Percentiles rank a stretch among this genome's conserved stretches.
Conservation (phyloP, 2,888 invertebrate species). For the Campaea margaritaria region DNA sequence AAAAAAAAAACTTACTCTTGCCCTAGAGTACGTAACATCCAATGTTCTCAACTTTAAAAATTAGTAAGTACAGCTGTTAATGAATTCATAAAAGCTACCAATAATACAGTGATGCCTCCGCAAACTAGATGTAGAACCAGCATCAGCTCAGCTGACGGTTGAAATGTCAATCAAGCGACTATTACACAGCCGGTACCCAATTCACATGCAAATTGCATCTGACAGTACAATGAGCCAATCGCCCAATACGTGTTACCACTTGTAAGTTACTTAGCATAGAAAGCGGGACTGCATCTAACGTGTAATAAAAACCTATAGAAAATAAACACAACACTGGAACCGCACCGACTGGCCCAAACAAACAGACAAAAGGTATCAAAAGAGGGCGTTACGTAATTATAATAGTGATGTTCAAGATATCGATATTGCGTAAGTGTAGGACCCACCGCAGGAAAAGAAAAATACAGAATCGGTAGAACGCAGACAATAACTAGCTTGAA, state of each 20-base stretch:
- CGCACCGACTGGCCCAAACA: constrained; percentile 55
- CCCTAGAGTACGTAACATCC: too few species aligned
- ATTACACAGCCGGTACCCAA: constrained; percentile 49
- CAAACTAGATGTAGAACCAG: constrained; percentile 26
- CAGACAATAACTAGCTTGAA: constrained; percentile 18
- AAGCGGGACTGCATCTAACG: constrained; percentile 58
- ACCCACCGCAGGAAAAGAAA: constrained; percentile 49
- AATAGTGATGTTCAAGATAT: constrained; percentile 65
- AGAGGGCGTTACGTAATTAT: constrained; percentile 72
- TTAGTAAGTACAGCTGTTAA: not conserved
- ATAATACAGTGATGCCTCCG: constrained; percentile 12
- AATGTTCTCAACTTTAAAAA: not conserved
- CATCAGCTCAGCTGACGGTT: constrained; percentile 44
- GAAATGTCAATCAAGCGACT: constrained; percentile 54
- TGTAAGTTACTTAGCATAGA: constrained; percentile 71
- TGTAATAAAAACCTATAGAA: constrained; percentile 64
- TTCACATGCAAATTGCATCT: constrained; percentile 60
- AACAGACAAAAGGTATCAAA: constrained; percentile 73
- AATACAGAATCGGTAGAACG: constrained; percentile 42
- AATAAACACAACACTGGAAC: constrained; percentile 67
- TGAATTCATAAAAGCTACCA: constrained; percentile 14
- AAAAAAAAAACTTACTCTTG: too few species aligned
- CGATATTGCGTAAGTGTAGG: constrained; percentile 62
- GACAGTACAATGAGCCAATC: constrained; percentile 57
- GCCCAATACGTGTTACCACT: constrained; percentile 58